Base-by-base conservation (phyloP, 2,888 invertebrate genomes). In the Dicranocentrus wangi region DNA sequence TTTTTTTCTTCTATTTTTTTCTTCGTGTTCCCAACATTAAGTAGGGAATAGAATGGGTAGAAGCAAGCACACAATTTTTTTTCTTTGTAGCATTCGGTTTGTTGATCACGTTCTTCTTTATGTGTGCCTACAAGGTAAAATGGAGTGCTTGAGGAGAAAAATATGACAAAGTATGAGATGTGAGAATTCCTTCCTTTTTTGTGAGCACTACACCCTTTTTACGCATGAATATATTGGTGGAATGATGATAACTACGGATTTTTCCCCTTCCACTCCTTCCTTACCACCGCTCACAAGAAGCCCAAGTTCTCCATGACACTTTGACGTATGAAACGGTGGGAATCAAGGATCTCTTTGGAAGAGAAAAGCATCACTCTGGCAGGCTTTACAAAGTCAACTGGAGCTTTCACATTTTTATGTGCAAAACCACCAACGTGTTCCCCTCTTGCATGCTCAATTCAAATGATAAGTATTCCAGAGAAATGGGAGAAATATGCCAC, bases 171-270 rank as follows among this genome's bases (percentile, higher is more conserved):
- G 55, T 32, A 55, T 28, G 42, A 39, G n/a, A 63, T 63, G 43
- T 43, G 17, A 42, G 51, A 72, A 65, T 28, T 53, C 51, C 42
- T 72, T 43, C 32, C 28, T 53, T 51, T 61, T 65, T 51, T 47
- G 39, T 25, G 55, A 73, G 19, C 71, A 47, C 42, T 47, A 71
- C 39, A 39, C 7, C 8, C 13, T 61, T 70, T 77, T 63, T 69
- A 77, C 70, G 70, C 77, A 77, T 71, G 78, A 71, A 71, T 79
- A 68, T 76, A 71, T 70, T 79, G 78, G 55, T 42, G 78, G 78
- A 79, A 79, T 58, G 71, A 71, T 71, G 71, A 79, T 79, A 79
- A 79, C 65, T 71, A 58, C 53, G 21, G 39, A 10, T 42, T 42
- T 28, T 8, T 27, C 19, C 43, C n/a, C 27, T 53, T 21, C n/a